A percentile compares a stretch with the other conserved stretches of the same genome.
Evolutionary conservation across 2,797 vertebrate genomes (phyloP).

Genomic region (Platyrinchus mystaceus): DNA sequence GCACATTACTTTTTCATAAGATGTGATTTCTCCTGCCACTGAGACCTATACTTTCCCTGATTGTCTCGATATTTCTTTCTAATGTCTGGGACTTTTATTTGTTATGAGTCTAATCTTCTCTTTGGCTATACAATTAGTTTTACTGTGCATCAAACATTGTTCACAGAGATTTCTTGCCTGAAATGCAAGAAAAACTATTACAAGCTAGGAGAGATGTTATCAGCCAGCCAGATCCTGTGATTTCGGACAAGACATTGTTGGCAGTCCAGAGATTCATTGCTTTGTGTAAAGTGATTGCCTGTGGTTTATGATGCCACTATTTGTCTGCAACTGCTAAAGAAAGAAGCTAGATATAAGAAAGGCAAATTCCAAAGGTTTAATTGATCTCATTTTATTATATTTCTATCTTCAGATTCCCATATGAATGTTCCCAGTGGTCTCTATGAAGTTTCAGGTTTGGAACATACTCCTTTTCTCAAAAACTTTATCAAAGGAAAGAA

Average conservation of each 20-base stretch:
- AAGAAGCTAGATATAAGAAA: background rate
- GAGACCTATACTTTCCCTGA: background rate
- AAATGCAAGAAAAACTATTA: background rate
- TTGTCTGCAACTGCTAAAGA: background rate
- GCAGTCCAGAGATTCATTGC: background rate
- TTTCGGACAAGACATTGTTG: background rate
- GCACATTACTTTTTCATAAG: constrained; percentile 23
- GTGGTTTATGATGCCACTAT: background rate
- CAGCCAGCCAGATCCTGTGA: background rate
- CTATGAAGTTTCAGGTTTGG: background rate
- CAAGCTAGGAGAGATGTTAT: background rate
- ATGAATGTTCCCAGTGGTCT: background rate
- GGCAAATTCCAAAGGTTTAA: background rate
- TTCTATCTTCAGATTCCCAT: background rate
- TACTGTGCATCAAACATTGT: background rate
- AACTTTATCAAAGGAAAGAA: background rate
- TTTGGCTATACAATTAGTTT: constrained; percentile 37
- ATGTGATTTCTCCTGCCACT: background rate
- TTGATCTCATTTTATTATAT: background rate
- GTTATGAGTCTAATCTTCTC: background rate
- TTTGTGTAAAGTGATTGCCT: background rate
- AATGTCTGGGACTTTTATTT: constrained; percentile 8
- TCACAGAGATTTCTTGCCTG: background rate
- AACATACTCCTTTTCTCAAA: background rate
- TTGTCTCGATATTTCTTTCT: constrained; percentile 18